phyloP scores from a whole-genome alignment of 1,140 invertebrate species.

The Nylanderia fulva region DNA sequence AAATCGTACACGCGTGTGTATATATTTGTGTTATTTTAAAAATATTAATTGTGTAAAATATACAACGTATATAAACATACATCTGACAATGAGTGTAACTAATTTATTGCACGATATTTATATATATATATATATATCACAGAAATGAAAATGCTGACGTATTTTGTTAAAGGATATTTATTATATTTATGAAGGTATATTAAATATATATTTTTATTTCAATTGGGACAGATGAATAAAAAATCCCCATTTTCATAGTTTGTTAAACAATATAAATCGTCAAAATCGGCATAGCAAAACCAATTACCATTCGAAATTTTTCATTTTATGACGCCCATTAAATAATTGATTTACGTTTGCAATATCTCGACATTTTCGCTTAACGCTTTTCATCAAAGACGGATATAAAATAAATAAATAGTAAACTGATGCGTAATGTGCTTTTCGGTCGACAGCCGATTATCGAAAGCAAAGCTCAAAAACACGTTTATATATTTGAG shows the following conservation, averaged over 20 bases:
- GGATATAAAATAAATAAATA: constrained; percentile 67
- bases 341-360: constrained; percentile 65
- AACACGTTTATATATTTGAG: constrained; percentile 62
- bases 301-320: constrained; percentile 6
- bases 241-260: background rate
- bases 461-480: constrained; percentile 64
- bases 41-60: background rate
- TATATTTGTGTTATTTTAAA: background rate
- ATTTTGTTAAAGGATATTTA: background rate
- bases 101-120: background rate
- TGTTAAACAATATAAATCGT: constrained; percentile 15
- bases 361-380: constrained; percentile 56
- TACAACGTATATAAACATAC: background rate
- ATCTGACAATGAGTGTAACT: background rate
- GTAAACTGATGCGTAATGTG: constrained; percentile 39
- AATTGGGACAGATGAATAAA: background rate
- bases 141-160: background rate
- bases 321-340: background rate
- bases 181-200: constrained; percentile 1
- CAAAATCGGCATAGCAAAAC: constrained; percentile 14
- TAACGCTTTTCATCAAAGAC: constrained; percentile 61
- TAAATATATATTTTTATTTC: constrained; percentile 1
- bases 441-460: constrained; percentile 63
- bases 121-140: background rate
- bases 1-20: background rate